phyloP scores from a whole-genome alignment of 2,797 vertebrate genomes.

The Chaetophractus vellerosus region DNA sequence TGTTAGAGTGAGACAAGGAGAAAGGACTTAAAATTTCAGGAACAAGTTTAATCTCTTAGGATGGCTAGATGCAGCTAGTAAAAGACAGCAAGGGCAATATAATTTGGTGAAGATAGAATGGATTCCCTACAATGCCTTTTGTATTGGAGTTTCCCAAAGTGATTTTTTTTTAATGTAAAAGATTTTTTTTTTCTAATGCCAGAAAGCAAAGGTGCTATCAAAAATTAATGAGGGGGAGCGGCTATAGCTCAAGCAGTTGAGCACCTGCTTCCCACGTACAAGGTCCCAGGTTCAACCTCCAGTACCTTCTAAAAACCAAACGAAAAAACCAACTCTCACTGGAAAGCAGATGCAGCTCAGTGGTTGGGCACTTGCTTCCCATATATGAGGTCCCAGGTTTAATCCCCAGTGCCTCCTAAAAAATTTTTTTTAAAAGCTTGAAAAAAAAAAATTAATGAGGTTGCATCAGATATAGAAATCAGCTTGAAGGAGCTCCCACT shows the following conservation, averaged over 20 bases:
- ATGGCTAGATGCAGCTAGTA: background rate
- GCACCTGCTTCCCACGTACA: no score
- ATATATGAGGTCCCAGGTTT: no score
- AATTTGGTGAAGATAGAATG: slow-evolving; percentile 29
- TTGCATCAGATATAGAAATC: slow-evolving; percentile 12
- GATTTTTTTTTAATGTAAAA: slow-evolving; percentile 27
- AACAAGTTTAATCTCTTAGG: background rate
- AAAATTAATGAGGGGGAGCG: background rate
- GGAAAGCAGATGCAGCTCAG: no score
- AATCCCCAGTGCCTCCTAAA: no score
- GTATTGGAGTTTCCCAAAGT: background rate
- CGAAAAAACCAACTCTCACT: no score
- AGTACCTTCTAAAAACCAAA: no score
- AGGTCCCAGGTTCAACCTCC: no score
- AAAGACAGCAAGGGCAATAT: slow-evolving; percentile 3
- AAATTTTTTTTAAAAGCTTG: no score
- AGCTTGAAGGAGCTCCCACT: background rate
- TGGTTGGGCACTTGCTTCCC: no score
- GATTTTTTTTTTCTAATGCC: slow-evolving; percentile 24
- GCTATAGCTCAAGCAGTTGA: no score
- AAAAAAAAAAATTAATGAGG: background rate
- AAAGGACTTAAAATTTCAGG: slow-evolving; percentile 11
- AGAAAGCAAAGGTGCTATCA: slow-evolving; percentile 43
- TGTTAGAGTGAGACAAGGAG: background rate
- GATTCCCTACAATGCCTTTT: slow-evolving; percentile 17